Percentiles rank a stretch among this genome's conserved stretches.
Conservation (phyloP, 2,797 vertebrate genomes). For the Gobionotothen gibberifrons region DNA sequence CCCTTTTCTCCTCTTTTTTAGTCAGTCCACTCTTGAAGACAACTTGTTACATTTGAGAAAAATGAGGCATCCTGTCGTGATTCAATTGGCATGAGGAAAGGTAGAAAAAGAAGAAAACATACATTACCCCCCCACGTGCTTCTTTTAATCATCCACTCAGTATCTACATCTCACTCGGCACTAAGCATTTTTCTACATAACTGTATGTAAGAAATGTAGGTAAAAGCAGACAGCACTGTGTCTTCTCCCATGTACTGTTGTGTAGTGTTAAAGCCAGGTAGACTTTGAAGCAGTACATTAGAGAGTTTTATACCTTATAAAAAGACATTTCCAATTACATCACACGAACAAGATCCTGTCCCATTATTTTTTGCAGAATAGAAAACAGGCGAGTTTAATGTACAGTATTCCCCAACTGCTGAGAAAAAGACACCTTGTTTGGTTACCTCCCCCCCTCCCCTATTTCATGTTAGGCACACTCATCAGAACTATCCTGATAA, state of each 20-base stretch:
- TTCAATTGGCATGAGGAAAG: conserved; percentile 41
- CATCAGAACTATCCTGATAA: conserved; percentile 51
- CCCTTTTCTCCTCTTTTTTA: conserved; percentile 28
- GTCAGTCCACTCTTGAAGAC: conserved; percentile 61
- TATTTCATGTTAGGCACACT: conserved; percentile 35
- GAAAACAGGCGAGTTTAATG: conserved; percentile 59
- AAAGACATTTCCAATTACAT: conserved; percentile 39
- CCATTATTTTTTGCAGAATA: conserved; percentile 44
- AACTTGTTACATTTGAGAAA: conserved; percentile 52
- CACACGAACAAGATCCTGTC: conserved; percentile 56
- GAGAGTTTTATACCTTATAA: conserved; percentile 47
- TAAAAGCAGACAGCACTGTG: conserved; percentile 29
- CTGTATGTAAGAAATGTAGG: conserved; percentile 51
- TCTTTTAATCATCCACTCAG: conserved; percentile 75
- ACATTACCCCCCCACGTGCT: conserved; percentile 69
- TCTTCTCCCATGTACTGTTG: conserved; percentile 48
- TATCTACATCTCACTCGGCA: conserved; percentile 85
- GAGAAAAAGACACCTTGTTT: conserved; percentile 41
- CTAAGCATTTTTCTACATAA: conserved; percentile 72
- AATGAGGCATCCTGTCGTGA: conserved; percentile 34
- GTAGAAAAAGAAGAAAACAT: conserved; percentile 31
- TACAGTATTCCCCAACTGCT: conserved; percentile 49
- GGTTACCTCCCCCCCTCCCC: conserved; percentile 20
- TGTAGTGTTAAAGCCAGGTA: conserved; percentile 36
- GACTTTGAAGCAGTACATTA: conserved; percentile 41